Evolutionary conservation across 2,888 invertebrate genomes (phyloP), one percentile per base, ranked within the genome.

Genomic region (Calameuta pallipes): DNA sequence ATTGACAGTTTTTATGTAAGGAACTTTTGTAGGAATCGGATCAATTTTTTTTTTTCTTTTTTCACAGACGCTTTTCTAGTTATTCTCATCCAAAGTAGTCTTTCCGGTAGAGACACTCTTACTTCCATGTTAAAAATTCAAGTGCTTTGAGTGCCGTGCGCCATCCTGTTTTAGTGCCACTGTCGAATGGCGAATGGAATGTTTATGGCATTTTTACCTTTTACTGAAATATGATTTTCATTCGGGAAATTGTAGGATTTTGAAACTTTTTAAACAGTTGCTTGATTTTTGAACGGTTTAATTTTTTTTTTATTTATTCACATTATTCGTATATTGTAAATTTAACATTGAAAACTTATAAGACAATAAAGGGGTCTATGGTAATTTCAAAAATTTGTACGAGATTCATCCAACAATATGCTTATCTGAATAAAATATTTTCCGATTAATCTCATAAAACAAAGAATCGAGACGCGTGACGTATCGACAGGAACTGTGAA

Each of bases 51-150:
- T 41, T 56, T 36, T 37, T 56, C 41, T 33, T 30, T 69, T 74
- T 77, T 2, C 36, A 56, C 74, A 56, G 74, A 74, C 74, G 36
- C 69, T 35, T 68, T 71, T 23, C 69, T 35, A 23, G 35, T 36
- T 69, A 77, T 74, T 77, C 74, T 74, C 69, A 30, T 36, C 74
- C 68, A 69, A 77, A 77, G 74, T 77, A 69, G 77, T 23, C 74
- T 69, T 69, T 77, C 77, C 77, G 77, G 74, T 74, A 30, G 77
- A 69, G 35, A 73, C 69, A 33, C 76, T 71, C 35, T 71, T 71
- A 76, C 33, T n/a, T 74, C 76, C 35, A 69, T 35, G 70, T 35
- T 31, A 31, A 76, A 71, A 31, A 71, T 71, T 71, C 71, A 71
- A 71, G 71, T 71, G 71, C 31, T 33, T 71, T 15, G 71, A 71